Conservation (phyloP, 1,140 invertebrate species). For the Liolophura sinensis region DNA sequence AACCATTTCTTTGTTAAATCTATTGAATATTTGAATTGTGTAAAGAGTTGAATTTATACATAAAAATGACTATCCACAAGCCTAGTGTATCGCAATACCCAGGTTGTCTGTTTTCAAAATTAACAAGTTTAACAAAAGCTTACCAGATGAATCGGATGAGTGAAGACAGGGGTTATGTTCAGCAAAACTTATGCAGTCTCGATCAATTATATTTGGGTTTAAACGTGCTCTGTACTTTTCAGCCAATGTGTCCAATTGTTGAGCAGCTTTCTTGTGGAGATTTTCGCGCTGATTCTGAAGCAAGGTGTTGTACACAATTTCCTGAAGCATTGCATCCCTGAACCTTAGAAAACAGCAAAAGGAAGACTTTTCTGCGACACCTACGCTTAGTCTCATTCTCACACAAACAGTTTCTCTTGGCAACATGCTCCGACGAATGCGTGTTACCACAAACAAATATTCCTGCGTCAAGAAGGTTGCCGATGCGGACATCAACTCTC, state of each 20-base stretch:
- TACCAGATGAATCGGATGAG: no score
- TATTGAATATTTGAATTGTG: no score
- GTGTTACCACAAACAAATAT: constrained; percentile 34
- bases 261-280: constrained; percentile 34
- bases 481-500: constrained; percentile 24
- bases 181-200: no score
- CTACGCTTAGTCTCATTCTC: constrained; percentile 8
- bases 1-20: no score
- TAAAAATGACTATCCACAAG: no score
- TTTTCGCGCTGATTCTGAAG: constrained; percentile 35
- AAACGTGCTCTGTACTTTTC: constrained; percentile 16
- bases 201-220: no score
- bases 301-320: constrained; percentile 37
- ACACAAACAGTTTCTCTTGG: not conserved
- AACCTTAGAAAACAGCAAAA: constrained; percentile 30
- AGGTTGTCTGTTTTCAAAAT: no score
- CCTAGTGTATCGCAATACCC: no score
- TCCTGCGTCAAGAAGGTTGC: constrained; percentile 25
- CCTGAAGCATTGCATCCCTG: constrained; percentile 26
- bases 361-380: constrained; percentile 18
- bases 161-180: no score
- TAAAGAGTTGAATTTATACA: no score
- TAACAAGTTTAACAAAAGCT: no score
- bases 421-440: not conserved
- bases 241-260: constrained; percentile 33